Percentiles rank a stretch among this genome's conserved stretches.
Evolutionary conservation across 2,113 vertebrate species (phyloP).

Genomic region (Turdus rufiventris): DNA sequence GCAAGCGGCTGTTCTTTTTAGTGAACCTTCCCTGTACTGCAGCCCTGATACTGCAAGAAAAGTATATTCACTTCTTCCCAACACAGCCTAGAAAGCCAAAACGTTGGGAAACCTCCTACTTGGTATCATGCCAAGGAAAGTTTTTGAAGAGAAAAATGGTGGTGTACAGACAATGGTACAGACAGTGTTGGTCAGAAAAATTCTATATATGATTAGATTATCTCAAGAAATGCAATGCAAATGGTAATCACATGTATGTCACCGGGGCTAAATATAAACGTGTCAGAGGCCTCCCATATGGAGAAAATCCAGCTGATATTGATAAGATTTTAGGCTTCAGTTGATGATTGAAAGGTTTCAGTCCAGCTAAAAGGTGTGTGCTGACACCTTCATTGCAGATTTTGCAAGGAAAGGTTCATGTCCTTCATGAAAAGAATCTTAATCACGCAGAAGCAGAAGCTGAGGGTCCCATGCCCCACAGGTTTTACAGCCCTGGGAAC

Average conservation of each 20-base stretch:
- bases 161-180: not conserved
- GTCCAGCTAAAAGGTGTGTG: not conserved
- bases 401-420: not conserved
- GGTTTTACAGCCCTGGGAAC: not conserved
- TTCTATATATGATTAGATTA: conserved; percentile 8
- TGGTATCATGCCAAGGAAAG: conserved; percentile 7
- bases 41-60: not conserved
- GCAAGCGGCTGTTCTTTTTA: conserved; percentile 45
- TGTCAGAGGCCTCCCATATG: not conserved
- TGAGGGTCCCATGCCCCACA: not conserved
- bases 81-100: not conserved
- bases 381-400: not conserved
- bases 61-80: conserved; percentile 31
- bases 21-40: not conserved
- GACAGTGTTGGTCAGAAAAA: not conserved
- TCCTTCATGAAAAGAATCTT: not conserved
- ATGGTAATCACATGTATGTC: conserved; percentile 11
- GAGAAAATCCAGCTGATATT: conserved; percentile 31
- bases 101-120: conserved; percentile 36
- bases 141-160: not conserved
- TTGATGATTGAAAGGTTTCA: conserved; percentile 28
- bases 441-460: not conserved
- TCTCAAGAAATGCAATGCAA: not conserved
- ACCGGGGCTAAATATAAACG: not conserved
- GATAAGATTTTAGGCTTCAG: conserved; percentile 12